Percentiles rank a stretch among this genome's conserved stretches.
Evolutionary conservation across 2,113 vertebrate species (phyloP).

Genomic region (Mustela nigripes): DNA sequence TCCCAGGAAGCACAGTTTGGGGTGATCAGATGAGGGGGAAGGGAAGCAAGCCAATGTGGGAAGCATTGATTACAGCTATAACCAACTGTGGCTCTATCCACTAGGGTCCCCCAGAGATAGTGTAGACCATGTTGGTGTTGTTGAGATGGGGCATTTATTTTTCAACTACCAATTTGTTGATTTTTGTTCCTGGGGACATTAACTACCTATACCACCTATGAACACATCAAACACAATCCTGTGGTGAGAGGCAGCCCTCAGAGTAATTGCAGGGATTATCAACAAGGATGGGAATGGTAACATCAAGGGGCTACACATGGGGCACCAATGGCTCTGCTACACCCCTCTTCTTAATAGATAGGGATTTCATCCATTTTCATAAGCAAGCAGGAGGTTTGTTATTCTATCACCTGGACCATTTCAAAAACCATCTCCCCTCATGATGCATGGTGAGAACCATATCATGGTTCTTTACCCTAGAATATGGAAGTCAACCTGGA

Average conservation of each 20-base stretch:
- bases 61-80: background rate
- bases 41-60: background rate
- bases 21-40: background rate
- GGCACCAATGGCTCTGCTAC: too few species aligned
- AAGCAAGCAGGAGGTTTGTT: background rate
- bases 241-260: background rate
- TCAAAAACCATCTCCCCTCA: background rate
- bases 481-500: background rate
- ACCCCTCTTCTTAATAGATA: background rate
- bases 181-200: background rate
- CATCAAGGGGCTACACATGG: too few species aligned
- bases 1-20: background rate
- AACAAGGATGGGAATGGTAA: background rate
- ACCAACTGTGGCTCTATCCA: background rate
- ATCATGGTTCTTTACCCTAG: too few species aligned
- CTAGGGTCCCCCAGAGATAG: background rate
- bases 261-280: too few species aligned
- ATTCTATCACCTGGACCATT: background rate
- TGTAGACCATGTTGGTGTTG: background rate
- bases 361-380: background rate
- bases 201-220: background rate
- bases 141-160: background rate
- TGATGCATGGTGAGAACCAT: background rate
- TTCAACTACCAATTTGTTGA: background rate
- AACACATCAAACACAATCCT: background rate